phyloP scores from a whole-genome alignment of 2,888 invertebrate genomes.

The Pandemis cinnamomeana region DNA sequence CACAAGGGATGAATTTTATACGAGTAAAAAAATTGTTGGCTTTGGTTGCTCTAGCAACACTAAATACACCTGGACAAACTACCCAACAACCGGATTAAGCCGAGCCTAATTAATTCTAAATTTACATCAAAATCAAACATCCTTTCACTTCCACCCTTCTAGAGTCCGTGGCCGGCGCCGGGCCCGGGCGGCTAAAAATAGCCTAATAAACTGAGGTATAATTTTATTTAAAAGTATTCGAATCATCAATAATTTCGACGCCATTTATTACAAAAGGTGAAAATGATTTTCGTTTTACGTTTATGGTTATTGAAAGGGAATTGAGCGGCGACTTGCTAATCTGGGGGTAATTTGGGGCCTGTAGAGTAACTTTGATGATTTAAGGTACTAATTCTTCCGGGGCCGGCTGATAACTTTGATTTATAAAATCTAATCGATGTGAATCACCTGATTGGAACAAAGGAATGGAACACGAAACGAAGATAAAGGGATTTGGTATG shows the following conservation, averaged over 20 bases:
- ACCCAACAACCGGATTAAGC: not conserved
- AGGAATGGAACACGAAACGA: too few relatives aligned
- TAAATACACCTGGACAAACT: not conserved
- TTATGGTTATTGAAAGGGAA: not conserved
- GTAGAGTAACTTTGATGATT: not conserved
- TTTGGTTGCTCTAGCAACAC: not conserved
- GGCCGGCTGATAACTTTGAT: not conserved
- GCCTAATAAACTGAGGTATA: slow-evolving; percentile 1
- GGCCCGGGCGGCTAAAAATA: slow-evolving; percentile 5
- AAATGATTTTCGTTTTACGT: not conserved
- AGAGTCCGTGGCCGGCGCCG: not conserved
- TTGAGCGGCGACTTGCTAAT: not conserved
- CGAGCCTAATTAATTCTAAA: slow-evolving; percentile 3
- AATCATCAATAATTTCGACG: slow-evolving; percentile 8
- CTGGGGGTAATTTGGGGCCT: not conserved
- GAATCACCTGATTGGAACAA: not conserved
- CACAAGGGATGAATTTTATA: too few relatives aligned
- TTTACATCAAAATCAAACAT: slow-evolving; percentile 5
- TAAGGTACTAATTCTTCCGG: not conserved
- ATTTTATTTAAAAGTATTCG: slow-evolving; percentile 2
- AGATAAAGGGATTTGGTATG: too few relatives aligned
- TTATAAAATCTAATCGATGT: not conserved
- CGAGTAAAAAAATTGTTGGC: too few relatives aligned
- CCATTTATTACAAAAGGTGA: slow-evolving; percentile 4
- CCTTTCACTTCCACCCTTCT: not conserved